Conservation (phyloP, 1,140 invertebrate genomes). For the Aricia agestis region DNA sequence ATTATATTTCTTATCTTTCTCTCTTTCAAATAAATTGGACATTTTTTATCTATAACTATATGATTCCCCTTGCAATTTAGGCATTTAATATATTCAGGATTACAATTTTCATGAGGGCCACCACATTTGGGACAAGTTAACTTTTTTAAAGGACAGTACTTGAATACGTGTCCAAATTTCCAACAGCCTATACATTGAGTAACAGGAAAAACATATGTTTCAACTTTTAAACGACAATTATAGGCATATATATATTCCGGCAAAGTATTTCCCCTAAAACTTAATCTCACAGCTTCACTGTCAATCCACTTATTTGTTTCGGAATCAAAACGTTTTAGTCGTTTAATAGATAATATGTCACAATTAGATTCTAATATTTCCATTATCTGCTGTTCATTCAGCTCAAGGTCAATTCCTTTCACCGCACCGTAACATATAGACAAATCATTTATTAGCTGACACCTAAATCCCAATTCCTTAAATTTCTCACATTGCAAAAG, state of each 20-base stretch:
- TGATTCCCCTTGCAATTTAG: constrained; percentile 14
- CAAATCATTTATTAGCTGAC: constrained; percentile 24
- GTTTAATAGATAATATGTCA: constrained; percentile 28
- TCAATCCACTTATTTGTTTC: constrained; percentile 29
- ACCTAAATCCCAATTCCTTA: constrained; percentile 26
- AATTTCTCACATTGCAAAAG: constrained; percentile 28
- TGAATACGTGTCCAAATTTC: constrained; percentile 23
- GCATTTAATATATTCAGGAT: neutral
- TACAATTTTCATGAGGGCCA: constrained; percentile 2
- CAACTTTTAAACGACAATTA: constrained; percentile 28
- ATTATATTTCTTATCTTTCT: constrained; percentile 17
- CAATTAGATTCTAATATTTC: constrained; percentile 21
- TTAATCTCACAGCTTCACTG: constrained; percentile 31
- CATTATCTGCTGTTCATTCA: constrained; percentile 27
- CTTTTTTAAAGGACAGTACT: constrained; percentile 11
- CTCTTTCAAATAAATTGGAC: constrained; percentile 6
- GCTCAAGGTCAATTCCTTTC: constrained; percentile 30
- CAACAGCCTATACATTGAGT: constrained; percentile 34
- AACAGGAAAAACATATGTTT: constrained; percentile 32
- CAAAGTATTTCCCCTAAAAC: constrained; percentile 29
- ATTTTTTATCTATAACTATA: constrained; percentile 12
- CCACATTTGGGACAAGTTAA: constrained; percentile 12
- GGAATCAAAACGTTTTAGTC: constrained; percentile 29
- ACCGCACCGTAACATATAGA: constrained; percentile 29
- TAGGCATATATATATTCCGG: constrained; percentile 31